Conservation (phyloP, 2,888 invertebrate genomes). For the Orchesellides sinensis region DNA sequence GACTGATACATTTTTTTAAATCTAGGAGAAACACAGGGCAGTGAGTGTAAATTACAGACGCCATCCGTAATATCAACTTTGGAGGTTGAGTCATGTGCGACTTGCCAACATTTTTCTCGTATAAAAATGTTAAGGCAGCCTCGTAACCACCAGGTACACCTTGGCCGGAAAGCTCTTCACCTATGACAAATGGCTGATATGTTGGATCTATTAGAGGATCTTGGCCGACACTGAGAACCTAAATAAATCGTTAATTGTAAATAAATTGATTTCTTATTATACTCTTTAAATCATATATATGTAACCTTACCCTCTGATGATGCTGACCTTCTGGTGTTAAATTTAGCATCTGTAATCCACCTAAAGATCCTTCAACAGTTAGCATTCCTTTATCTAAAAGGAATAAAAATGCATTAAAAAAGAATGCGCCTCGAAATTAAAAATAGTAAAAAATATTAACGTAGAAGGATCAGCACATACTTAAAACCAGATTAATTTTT, state of each 20-base stretch:
- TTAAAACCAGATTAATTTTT: conserved; percentile 77
- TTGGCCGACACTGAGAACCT: conserved; percentile 87
- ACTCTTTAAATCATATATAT: too few relatives aligned
- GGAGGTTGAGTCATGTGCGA: conserved; percentile 38
- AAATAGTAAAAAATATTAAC: not conserved
- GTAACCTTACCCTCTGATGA: conserved; percentile 84
- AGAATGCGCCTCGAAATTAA: not conserved
- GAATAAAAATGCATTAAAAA: not conserved
- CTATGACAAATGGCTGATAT: conserved; percentile 67
- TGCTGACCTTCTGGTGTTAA: conserved; percentile 89
- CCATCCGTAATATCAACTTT: conserved; percentile 82
- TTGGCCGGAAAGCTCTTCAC: conserved; percentile 15
- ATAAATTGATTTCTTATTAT: too few relatives aligned
- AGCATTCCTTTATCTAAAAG: conserved; percentile 80
- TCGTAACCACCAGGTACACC: conserved; percentile 41
- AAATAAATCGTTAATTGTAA: not conserved
- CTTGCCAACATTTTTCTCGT: conserved; percentile 50
- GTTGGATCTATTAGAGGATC: conserved; percentile 81
- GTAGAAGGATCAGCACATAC: conserved; percentile 77
- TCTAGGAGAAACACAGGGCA: conserved; percentile 91
- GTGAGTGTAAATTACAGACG: conserved; percentile 95
- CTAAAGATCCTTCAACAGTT: conserved; percentile 88
- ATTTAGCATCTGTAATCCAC: conserved; percentile 91
- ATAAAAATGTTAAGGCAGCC: conserved; percentile 70
- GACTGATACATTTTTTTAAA: conserved; percentile 87